A percentile compares a stretch with the other conserved stretches of the same genome.
These are phyloP conservation scores for Drosophila ezoana DNA, from an alignment of 2,888 invertebrate species.

Conservation along the genomic window DNA sequence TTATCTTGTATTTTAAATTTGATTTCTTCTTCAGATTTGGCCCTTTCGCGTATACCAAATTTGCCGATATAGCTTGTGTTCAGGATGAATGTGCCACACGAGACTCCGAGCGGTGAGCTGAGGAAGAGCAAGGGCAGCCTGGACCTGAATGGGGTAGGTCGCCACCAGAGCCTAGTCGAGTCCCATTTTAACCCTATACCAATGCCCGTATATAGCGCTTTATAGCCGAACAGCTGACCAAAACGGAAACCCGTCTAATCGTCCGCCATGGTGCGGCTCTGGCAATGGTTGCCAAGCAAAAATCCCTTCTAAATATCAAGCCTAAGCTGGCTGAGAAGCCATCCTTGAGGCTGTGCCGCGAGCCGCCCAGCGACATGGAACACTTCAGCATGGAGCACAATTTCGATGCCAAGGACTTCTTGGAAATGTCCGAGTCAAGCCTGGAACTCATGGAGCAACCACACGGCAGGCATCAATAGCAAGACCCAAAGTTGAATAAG, in stretches of 20 bases:
- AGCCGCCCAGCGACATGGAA: not conserved
- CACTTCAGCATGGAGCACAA: not conserved
- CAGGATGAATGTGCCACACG: slow-evolving; percentile 1
- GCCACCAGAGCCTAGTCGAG: not conserved
- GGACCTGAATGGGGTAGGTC: slow-evolving; percentile 17
- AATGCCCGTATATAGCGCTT: not conserved
- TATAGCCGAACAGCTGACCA: slow-evolving; percentile 3
- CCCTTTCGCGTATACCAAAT: not conserved
- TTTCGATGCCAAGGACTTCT: not conserved
- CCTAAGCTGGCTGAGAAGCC: not conserved
- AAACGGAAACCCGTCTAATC: not conserved
- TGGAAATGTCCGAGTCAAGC: not conserved
- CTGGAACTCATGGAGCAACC: not conserved
- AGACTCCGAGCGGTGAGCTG: not conserved
- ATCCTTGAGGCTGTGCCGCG: not conserved
- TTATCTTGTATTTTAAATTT: not conserved
- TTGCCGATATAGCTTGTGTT: not conserved
- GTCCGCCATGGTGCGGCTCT: not conserved
- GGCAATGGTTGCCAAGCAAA: too few species aligned
- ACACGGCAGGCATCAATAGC: not conserved
- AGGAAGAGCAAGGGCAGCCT: slow-evolving; percentile 2
- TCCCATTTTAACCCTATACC: too few species aligned
- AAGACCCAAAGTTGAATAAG: not conserved
- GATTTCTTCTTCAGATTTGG: not conserved
- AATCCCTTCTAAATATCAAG: not conserved